Evolutionary conservation across 1,140 invertebrate genomes (phyloP).

Genomic region (Hyposmocoma kahamanoa): DNA sequence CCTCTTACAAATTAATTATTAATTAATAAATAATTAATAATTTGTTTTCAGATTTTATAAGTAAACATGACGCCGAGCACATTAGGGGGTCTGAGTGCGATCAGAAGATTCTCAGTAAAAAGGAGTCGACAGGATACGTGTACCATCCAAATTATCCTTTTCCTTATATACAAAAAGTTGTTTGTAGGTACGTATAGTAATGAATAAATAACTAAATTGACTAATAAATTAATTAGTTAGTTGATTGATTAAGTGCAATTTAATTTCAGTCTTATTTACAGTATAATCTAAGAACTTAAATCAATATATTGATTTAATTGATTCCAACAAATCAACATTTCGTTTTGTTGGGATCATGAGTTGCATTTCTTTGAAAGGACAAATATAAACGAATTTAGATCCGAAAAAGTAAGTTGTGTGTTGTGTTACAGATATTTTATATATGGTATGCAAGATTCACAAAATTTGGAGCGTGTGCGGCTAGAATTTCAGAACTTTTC

Average conservation of each 20-base stretch:
- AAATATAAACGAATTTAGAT: too few relatives aligned
- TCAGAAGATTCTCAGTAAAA: constrained; percentile 95
- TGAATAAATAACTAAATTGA: background rate
- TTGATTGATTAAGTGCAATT: too few relatives aligned
- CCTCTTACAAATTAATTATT: too few relatives aligned
- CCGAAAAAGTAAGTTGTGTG: too few relatives aligned
- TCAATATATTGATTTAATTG: too few relatives aligned
- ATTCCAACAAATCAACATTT: too few relatives aligned
- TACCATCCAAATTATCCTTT: constrained; percentile 97
- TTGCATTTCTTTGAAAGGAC: too few relatives aligned
- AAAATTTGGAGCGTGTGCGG: constrained; percentile 94
- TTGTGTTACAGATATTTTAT: constrained; percentile 88
- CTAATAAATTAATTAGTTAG: too few relatives aligned
- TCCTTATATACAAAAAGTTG: constrained; percentile 94
- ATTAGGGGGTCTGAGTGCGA: constrained; percentile 97
- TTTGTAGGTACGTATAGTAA: constrained; percentile 80
- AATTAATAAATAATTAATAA: constrained; percentile 5
- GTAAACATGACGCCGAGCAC: constrained; percentile 91
- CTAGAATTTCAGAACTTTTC: constrained; percentile 92
- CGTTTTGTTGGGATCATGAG: too few relatives aligned
- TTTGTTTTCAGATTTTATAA: constrained; percentile 89
- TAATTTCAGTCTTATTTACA: too few relatives aligned
- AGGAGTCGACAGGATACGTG: constrained; percentile 91
- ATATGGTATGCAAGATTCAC: constrained; percentile 96
- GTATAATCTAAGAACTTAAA: too few relatives aligned